Evolutionary conservation across 2,113 vertebrate species (phyloP).

Genomic region (Onychorhynchus coronatus): DNA sequence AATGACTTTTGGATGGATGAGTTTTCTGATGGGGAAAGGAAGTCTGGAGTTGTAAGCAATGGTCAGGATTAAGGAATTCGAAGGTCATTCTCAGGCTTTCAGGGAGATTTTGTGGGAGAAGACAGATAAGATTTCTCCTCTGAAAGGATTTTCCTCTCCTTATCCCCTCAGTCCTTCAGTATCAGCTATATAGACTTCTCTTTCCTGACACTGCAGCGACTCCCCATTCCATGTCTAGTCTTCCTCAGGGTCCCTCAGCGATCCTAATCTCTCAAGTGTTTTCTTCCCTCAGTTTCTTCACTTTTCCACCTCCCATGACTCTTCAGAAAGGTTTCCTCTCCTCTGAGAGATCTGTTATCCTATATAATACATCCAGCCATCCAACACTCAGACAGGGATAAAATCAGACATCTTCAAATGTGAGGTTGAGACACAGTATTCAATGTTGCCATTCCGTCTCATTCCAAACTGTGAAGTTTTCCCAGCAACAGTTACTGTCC

Average conservation of each 20-base stretch:
- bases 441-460: neutral
- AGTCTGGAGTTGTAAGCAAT: neutral
- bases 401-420: neutral
- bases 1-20: neutral
- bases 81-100: neutral
- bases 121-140: neutral
- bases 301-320: neutral
- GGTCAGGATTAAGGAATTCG: neutral
- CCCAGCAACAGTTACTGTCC: neutral
- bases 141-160: neutral
- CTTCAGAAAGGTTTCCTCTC: neutral
- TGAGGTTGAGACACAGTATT: neutral
- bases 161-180: neutral
- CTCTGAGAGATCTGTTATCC: neutral
- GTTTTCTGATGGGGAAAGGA: neutral
- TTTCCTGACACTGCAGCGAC: neutral
- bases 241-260: neutral
- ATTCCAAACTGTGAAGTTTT: neutral
- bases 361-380: neutral
- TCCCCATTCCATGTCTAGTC: neutral
- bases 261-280: neutral
- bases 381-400: neutral
- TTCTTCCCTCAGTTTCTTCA: neutral
- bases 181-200: neutral
- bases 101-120: neutral